These are phyloP conservation scores for Caenorhabditis brenneri DNA, from an alignment of 1,140 invertebrate species.

Conservation along the genomic window DNA sequence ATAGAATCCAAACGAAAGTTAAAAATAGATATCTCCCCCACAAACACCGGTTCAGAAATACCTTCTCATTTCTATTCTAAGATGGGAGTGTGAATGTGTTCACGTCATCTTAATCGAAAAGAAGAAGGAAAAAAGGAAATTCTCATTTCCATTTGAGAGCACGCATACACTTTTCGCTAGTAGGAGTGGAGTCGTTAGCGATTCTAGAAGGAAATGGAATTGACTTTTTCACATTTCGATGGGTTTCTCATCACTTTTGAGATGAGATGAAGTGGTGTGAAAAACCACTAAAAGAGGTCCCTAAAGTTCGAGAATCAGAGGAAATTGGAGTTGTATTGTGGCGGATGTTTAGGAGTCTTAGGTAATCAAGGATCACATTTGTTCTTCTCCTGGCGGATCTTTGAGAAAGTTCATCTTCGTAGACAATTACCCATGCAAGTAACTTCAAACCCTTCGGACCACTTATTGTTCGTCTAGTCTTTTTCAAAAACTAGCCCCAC, in stretches of 20 bases:
- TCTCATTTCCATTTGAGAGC: slow-evolving; percentile 8
- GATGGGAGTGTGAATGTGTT: neutral
- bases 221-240: slow-evolving; percentile 2
- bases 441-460: no score
- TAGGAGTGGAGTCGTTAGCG: neutral
- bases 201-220: slow-evolving; percentile 14
- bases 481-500: no score
- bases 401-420: no score
- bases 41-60: neutral
- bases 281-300: no score
- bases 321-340: no score
- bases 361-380: no score
- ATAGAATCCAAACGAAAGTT: neutral
- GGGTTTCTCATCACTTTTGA: neutral
- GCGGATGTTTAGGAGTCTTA: no score
- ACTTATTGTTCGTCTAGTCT: no score
- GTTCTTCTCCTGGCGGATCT: no score
- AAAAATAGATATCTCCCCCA: neutral
- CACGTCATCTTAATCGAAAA: neutral
- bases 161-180: neutral
- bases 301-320: no score
- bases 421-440: no score
- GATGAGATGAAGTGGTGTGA: no score
- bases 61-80: neutral
- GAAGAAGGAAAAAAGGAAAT: neutral